These are phyloP conservation scores for Aptenodytes patagonicus DNA, from an alignment of 2,113 vertebrate species.

Conservation along the genomic window DNA sequence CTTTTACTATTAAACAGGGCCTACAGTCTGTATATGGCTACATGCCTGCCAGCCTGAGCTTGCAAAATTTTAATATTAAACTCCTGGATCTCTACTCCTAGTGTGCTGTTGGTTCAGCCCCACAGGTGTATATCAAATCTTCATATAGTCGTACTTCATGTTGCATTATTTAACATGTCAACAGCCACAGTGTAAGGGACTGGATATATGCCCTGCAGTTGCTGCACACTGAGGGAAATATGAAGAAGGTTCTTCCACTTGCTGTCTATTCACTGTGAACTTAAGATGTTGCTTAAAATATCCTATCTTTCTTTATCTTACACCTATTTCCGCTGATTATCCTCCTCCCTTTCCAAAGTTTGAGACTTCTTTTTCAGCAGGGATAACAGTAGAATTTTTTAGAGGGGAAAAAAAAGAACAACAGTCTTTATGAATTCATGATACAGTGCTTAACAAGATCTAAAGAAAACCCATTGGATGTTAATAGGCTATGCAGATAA, in stretches of 20 bases:
- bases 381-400: neutral
- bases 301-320: neutral
- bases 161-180: neutral
- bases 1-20: neutral
- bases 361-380: neutral
- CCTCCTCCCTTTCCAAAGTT: neutral
- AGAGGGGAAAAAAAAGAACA: neutral
- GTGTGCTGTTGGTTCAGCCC: neutral
- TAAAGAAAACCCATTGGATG: neutral
- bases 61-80: neutral
- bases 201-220: neutral
- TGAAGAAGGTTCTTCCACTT: neutral
- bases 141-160: neutral
- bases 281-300: neutral
- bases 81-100: rapidly evolving
- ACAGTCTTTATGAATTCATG: neutral
- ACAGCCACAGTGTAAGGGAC: rapidly evolving
- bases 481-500: neutral
- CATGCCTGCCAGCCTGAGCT: neutral
- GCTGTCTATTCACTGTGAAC: neutral
- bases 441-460: neutral
- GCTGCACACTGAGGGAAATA: neutral
- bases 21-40: neutral
- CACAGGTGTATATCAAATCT: neutral
- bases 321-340: rapidly evolving